A percentile compares a stretch with the other conserved stretches of the same genome.
Evolutionary conservation across 2,113 vertebrate species (phyloP).

Genomic region (Pampusana beccarii): DNA sequence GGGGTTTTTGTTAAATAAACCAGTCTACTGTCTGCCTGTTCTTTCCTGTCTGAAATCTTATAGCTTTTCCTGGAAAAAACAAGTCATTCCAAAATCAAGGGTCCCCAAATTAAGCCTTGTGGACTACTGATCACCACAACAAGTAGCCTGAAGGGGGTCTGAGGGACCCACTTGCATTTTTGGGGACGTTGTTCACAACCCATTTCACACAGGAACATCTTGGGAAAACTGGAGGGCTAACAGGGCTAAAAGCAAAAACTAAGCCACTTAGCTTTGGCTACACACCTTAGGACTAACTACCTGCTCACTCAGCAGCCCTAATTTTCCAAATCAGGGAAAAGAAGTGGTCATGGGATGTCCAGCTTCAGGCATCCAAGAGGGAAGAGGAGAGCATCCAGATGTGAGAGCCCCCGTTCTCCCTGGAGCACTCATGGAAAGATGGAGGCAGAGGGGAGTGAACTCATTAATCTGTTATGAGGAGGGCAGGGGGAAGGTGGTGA

Average conservation of each 20-base stretch:
- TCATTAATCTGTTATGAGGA: conserved; percentile 49
- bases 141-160: background rate
- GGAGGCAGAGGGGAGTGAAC: background rate
- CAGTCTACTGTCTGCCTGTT: background rate
- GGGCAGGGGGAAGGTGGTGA: background rate
- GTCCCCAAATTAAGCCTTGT: background rate
- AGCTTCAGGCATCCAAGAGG: background rate
- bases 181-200: background rate
- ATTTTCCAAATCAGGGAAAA: background rate
- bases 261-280: background rate
- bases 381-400: background rate
- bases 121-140: background rate
- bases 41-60: background rate
- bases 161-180: background rate
- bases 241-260: background rate
- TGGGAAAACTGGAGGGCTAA: background rate
- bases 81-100: background rate
- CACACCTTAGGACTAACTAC: background rate
- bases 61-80: background rate
- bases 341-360: background rate
- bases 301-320: background rate
- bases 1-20: background rate
- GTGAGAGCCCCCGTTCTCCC: background rate
- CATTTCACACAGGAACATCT: background rate
- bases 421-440: background rate